These are phyloP conservation scores for Aphelenchoides bicaudatus DNA, from an alignment of 2,888 invertebrate genomes.

Conservation along the genomic window DNA sequence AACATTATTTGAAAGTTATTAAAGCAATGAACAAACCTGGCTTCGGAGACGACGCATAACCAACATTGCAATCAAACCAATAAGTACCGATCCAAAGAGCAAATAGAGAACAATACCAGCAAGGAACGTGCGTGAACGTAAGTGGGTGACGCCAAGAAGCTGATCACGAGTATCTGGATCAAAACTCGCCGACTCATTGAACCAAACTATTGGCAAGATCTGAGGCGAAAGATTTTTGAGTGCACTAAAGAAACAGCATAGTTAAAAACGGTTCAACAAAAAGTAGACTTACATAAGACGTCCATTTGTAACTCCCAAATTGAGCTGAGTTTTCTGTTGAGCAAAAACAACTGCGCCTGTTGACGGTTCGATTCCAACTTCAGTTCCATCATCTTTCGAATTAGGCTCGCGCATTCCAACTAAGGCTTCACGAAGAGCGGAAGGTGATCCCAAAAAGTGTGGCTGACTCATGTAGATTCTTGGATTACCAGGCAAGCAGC, in stretches of 20 bases:
- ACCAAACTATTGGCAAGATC: constrained; percentile 54
- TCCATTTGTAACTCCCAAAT: constrained; percentile 53
- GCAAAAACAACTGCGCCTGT: constrained; percentile 50
- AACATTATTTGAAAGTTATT: too few relatives aligned
- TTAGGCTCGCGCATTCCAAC: constrained; percentile 42
- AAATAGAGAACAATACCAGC: constrained; percentile 1
- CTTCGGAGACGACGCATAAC: neutral
- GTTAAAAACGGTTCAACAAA: neutral
- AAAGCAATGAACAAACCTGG: too few relatives aligned
- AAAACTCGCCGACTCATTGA: constrained; percentile 54
- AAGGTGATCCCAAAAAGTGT: constrained; percentile 49
- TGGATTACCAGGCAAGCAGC: constrained; percentile 49
- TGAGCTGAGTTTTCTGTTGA: constrained; percentile 50
- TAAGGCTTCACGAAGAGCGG: constrained; percentile 42
- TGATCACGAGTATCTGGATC: constrained; percentile 47
- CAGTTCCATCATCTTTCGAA: constrained; percentile 41
- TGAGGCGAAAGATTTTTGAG: constrained; percentile 19
- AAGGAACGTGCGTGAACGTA: neutral
- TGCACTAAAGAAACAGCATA: constrained; percentile 22
- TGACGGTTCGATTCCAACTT: constrained; percentile 53
- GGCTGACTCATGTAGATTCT: constrained; percentile 53
- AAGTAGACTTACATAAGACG: constrained; percentile 35
- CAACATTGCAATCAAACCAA: neutral
- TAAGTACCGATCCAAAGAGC: neutral
- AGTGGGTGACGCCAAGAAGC: constrained; percentile 19